Evolutionary conservation across 64 coral and sea anemone species (phyloP).

Genomic region (Hydrozoanthus tunicans): DNA sequence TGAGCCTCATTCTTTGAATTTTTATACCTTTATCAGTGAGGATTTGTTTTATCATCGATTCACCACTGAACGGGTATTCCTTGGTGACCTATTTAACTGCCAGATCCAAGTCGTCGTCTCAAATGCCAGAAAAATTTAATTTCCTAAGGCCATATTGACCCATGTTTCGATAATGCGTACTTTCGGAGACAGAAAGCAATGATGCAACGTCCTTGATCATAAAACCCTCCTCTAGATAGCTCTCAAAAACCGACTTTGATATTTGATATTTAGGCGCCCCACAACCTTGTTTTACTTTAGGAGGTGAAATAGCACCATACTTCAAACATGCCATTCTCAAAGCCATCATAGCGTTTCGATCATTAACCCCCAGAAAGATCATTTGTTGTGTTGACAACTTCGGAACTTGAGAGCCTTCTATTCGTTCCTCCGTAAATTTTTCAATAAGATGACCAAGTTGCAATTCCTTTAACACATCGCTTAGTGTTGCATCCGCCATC

Average conservation of each 20-base stretch:
- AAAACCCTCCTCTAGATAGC: constrained; percentile 61
- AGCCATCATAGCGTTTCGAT: constrained; percentile 48
- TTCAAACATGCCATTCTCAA: constrained; percentile 52
- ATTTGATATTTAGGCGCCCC: constrained; percentile 42
- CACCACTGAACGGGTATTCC: constrained; percentile 40
- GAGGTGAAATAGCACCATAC: constrained; percentile 56
- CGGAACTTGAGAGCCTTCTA: constrained; percentile 40
- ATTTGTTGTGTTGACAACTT: constrained; percentile 55
- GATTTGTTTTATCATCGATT: constrained; percentile 40
- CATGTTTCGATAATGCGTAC: constrained; percentile 59
- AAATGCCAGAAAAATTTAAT: constrained; percentile 53
- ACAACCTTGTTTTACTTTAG: constrained; percentile 37
- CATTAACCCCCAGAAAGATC: constrained; percentile 31
- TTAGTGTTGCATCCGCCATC: constrained; percentile 22
- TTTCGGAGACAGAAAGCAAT: constrained; percentile 61
- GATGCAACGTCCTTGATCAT: constrained; percentile 48
- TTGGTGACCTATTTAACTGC: constrained; percentile 7
- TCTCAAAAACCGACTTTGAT: constrained; percentile 61
- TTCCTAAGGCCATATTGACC: constrained; percentile 53
- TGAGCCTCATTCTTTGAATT: constrained; percentile 48
- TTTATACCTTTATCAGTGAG: constrained; percentile 42
- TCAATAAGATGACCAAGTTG: constrained; percentile 51
- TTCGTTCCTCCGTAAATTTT: constrained; percentile 47
- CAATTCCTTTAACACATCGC: constrained; percentile 33
- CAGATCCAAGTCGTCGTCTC: constrained; percentile 30